Conservation (phyloP, 2,888 invertebrate species). For the Diogma glabrata region DNA sequence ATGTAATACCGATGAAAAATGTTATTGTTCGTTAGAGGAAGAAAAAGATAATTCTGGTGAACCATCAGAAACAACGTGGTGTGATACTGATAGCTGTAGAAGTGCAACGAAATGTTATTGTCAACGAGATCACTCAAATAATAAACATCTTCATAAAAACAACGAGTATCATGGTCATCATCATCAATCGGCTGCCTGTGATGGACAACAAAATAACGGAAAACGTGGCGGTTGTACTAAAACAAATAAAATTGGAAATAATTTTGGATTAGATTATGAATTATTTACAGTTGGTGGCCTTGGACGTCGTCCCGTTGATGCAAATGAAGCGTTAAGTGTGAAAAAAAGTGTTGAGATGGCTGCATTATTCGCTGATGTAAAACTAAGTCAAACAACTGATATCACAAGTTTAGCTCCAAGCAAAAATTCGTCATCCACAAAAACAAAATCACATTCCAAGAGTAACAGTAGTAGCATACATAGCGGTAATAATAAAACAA, state of each 20-base stretch:
- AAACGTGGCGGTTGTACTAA: neutral
- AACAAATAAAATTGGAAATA: conserved; percentile 34
- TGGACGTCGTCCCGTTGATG: conserved; percentile 39
- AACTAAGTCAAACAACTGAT: conserved; percentile 57
- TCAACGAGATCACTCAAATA: conserved; percentile 25
- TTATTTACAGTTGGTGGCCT: conserved; percentile 44
- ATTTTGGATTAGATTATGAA: conserved; percentile 66
- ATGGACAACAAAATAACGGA: conserved; percentile 14
- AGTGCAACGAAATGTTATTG: conserved; percentile 85
- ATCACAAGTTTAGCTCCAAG: conserved; percentile 39
- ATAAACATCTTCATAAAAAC: conserved; percentile 9
- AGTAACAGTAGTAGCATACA: conserved; percentile 11
- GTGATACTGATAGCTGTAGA: conserved; percentile 76
- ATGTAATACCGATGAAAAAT: conserved; percentile 44
- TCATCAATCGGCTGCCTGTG: conserved; percentile 22
- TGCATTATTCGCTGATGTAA: conserved; percentile 68
- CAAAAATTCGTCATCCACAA: conserved; percentile 18
- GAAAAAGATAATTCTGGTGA: conserved; percentile 37
- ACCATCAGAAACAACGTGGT: conserved; percentile 43
- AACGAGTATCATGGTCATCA: too few species aligned
- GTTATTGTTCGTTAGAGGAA: conserved; percentile 50
- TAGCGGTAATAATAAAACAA: conserved; percentile 11
- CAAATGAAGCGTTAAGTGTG: conserved; percentile 64
- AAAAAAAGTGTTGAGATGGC: conserved; percentile 85
- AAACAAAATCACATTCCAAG: neutral